A percentile compares a stretch with the other conserved stretches of the same genome.
Conservation (phyloP, 1,140 invertebrate genomes). For the Neodiprion fabricii region DNA sequence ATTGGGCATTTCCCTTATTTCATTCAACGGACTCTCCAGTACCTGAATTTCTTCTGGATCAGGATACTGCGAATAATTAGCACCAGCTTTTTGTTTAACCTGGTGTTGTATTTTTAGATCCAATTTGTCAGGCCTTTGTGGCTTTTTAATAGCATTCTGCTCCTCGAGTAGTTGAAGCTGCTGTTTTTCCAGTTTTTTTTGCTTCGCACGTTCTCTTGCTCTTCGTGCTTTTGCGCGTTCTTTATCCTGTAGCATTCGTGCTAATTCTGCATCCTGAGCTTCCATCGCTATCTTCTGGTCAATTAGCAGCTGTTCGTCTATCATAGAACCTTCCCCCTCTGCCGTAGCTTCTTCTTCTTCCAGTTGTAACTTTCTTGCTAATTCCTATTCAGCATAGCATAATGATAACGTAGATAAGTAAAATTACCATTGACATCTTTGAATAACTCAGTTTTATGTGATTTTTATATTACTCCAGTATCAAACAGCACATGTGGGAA, state of each 20-base stretch:
- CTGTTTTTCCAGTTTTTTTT: constrained; percentile 71
- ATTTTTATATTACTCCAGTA: neutral
- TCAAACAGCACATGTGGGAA: neutral
- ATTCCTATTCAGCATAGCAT: constrained; percentile 60
- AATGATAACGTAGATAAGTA: neutral
- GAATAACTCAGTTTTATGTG: neutral
- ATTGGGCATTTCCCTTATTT: constrained; percentile 45
- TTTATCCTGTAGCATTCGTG: constrained; percentile 86
- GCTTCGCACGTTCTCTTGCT: constrained; percentile 70
- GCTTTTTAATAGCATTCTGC: constrained; percentile 41
- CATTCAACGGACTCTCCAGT: constrained; percentile 42
- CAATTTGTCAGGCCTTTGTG: constrained; percentile 51
- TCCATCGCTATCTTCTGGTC: constrained; percentile 86
- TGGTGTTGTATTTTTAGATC: constrained; percentile 41
- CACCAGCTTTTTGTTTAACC: constrained; percentile 23
- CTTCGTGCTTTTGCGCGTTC: constrained; percentile 74
- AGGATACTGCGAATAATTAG: constrained; percentile 45
- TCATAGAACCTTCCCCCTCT: constrained; percentile 62
- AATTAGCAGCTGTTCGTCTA: constrained; percentile 68
- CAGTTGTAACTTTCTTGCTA: constrained; percentile 71
- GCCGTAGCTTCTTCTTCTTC: constrained; percentile 63
- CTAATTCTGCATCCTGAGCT: constrained; percentile 89
- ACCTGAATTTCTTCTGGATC: constrained; percentile 61
- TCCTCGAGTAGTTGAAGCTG: constrained; percentile 50
- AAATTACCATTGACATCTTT: neutral